Evolutionary conservation across 2,797 vertebrate genomes (phyloP), one percentile per base, ranked within the genome.

Genomic region (Xenentodon cancila): DNA sequence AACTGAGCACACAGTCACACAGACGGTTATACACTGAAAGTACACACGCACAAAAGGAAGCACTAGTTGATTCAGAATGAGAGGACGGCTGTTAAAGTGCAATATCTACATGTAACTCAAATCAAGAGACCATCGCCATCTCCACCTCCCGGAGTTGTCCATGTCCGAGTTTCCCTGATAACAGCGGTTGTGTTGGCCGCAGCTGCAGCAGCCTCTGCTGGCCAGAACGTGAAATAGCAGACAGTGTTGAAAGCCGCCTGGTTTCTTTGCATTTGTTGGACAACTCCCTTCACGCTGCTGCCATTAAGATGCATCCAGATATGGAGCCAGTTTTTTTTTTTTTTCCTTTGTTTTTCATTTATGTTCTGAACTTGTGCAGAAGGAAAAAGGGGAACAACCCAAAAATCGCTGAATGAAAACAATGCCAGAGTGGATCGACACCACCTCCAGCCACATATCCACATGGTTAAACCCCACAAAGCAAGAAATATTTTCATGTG

Each of bases 31-130:
- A 85, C 71, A 86, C 71, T 77, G 78, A 85, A 80, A 77, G 81
- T 47, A 78, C 83, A 77, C 70, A 82, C 79, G 9, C 71, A 88
- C 75, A 84, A 67, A 87, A 90, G 91, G 91, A 93, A 94, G 91
- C 91, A 91, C 91, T 90, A 88, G 84, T 90, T 85, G 88, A 92
- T 90, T 90, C 75, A 82, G 75, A 87, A 89, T 79, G 84, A 90
- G 77, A 90, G 77, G 81, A 89, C 73, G 44, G 79, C 87, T 86
- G 77, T 93, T 93, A 92, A 93, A 93, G 91, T 93, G 92, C 91
- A 91, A 87, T 91, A 92, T 92, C 85, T 90, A 91, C 90, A 92
- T 88, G 81, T 77, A 82, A 85, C 73, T 86, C 84, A 82, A 80
- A 88, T 73, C 71, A 73, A 79, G 68, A 84, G 48, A 75, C 70